Evolutionary conservation across 2,797 vertebrate genomes (phyloP).

Genomic region (Sebastes taczanowskii): DNA sequence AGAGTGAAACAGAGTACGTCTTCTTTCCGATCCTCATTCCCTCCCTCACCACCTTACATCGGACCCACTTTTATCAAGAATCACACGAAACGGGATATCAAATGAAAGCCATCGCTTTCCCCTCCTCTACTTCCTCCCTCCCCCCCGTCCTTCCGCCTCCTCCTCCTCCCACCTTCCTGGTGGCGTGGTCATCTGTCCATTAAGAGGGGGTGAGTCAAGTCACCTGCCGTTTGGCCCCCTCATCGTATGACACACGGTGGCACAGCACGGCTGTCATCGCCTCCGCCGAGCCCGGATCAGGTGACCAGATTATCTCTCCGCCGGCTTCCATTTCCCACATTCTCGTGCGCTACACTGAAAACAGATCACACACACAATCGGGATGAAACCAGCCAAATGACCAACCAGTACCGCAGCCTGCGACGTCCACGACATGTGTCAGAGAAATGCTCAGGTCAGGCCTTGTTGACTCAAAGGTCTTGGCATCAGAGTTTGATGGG

Average conservation of each 20-base stretch:
- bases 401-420: slow-evolving; percentile 9
- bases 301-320: slow-evolving; percentile 72
- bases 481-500: slow-evolving; percentile 30
- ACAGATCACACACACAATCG: slow-evolving; percentile 58
- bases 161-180: slow-evolving; percentile 23
- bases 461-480: slow-evolving; percentile 30
- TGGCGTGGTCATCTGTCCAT: slow-evolving; percentile 63
- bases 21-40: slow-evolving; percentile 5
- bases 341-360: slow-evolving; percentile 60
- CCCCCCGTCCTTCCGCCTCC: background rate
- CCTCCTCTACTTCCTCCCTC: slow-evolving; percentile 12
- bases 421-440: slow-evolving; percentile 37
- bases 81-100: slow-evolving; percentile 41
- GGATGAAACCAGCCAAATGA: slow-evolving; percentile 41
- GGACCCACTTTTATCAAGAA: slow-evolving; percentile 47
- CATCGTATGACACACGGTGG: slow-evolving; percentile 77
- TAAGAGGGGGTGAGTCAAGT: slow-evolving; percentile 65
- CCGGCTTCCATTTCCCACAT: slow-evolving; percentile 69
- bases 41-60: slow-evolving; percentile 20
- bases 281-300: slow-evolving; percentile 65
- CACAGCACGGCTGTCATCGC: slow-evolving; percentile 75
- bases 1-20: slow-evolving; percentile 32
- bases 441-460: slow-evolving; percentile 49
- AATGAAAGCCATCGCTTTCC: slow-evolving; percentile 32
- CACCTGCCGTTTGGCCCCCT: slow-evolving; percentile 73